Percentiles rank a stretch among this genome's conserved stretches.
Evolutionary conservation across 2,888 invertebrate genomes (phyloP).

Genomic region (Drosophila helvetica): DNA sequence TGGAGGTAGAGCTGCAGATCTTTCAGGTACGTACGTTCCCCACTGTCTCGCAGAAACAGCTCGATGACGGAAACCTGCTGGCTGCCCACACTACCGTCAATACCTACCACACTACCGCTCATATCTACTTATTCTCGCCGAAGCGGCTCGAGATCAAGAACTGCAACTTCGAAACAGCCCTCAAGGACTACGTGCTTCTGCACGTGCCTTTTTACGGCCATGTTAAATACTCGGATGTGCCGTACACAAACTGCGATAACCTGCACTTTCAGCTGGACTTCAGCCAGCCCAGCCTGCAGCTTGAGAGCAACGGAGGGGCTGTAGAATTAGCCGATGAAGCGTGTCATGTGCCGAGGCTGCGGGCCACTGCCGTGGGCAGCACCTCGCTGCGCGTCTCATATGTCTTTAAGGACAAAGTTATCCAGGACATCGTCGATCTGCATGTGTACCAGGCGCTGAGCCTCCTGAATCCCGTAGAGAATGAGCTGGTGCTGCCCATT

Average conservation of each 20-base stretch:
- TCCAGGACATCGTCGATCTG: slow-evolving; percentile 87
- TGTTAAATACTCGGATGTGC: slow-evolving; percentile 84
- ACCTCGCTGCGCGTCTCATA: slow-evolving; percentile 87
- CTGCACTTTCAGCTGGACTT: slow-evolving; percentile 88
- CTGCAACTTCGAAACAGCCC: slow-evolving; percentile 89
- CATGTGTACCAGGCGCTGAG: slow-evolving; percentile 87
- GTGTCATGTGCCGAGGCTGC: slow-evolving; percentile 87
- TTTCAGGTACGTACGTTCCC: slow-evolving; percentile 84
- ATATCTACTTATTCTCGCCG: slow-evolving; percentile 86
- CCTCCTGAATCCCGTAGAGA: slow-evolving; percentile 86
- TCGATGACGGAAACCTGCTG: slow-evolving; percentile 65
- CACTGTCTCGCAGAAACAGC: slow-evolving; percentile 51
- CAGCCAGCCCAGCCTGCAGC: slow-evolving; percentile 84
- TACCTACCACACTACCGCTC: too few species aligned
- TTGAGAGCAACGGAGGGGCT: slow-evolving; percentile 64
- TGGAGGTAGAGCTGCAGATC: slow-evolving; percentile 87
- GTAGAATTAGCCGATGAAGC: slow-evolving; percentile 84
- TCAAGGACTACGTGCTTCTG: slow-evolving; percentile 82
- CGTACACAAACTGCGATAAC: slow-evolving; percentile 88
- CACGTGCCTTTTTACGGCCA: slow-evolving; percentile 85
- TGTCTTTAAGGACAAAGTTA: slow-evolving; percentile 85
- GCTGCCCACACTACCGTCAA: slow-evolving; percentile 79
- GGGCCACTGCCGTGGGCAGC: slow-evolving; percentile 86
- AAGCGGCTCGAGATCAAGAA: slow-evolving; percentile 88
- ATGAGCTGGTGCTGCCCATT: slow-evolving; percentile 86